Percentiles rank a stretch among this genome's conserved stretches.
These are phyloP conservation scores for Sminthurides bifidus DNA, from an alignment of 1,140 invertebrate genomes.

Conservation along the genomic window DNA sequence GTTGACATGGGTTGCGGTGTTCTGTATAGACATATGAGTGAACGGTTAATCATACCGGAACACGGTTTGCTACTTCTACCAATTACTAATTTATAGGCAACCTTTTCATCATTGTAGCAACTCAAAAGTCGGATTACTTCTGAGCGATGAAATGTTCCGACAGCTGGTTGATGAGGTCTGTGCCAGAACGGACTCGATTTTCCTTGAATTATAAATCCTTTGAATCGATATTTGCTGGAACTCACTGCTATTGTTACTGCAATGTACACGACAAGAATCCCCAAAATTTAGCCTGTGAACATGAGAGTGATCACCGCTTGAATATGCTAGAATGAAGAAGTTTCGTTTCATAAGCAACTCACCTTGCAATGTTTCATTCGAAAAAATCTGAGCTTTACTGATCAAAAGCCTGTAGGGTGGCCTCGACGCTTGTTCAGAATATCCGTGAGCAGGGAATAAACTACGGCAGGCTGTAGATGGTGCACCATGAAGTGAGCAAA, in stretches of 20 bases:
- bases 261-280: neutral
- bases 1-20: neutral
- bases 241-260: neutral
- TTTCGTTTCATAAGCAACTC: neutral
- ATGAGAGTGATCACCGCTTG: no score
- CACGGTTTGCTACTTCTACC: no score
- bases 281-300: no score
- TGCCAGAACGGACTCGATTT: slow-evolving; percentile 1
- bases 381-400: neutral
- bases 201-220: slow-evolving; percentile 6
- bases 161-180: neutral
- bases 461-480: neutral
- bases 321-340: no score
- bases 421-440: neutral
- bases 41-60: no score
- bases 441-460: neutral
- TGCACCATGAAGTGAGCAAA: neutral
- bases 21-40: neutral
- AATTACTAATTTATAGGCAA: neutral
- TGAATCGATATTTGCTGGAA: neutral
- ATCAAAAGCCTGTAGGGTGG: neutral
- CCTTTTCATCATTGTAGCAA: slow-evolving; percentile 2
- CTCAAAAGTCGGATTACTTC: neutral
- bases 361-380: neutral
- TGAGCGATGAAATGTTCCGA: neutral